Conservation (phyloP, 2,888 invertebrate genomes). For the Drosophila falleni region DNA sequence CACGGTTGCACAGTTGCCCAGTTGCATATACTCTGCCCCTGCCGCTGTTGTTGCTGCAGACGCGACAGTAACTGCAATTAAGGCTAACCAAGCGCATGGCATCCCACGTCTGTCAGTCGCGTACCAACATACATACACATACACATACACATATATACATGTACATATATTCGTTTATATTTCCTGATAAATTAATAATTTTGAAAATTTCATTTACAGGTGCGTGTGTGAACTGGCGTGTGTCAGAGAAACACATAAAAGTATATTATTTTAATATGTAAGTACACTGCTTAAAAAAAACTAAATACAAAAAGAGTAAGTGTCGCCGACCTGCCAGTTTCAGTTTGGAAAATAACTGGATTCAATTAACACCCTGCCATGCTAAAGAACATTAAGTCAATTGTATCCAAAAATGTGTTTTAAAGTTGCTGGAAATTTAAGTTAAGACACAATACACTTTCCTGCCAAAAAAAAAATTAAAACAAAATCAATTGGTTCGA, state of each 20-base stretch:
- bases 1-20: background rate
- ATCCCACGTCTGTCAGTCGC: conserved; percentile 24
- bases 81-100: conserved; percentile 71
- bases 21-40: conserved; percentile 8
- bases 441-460: too few species aligned
- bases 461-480: too few species aligned
- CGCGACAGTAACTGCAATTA: conserved; percentile 63
- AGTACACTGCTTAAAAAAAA: background rate
- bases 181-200: conserved; percentile 72
- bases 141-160: background rate
- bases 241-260: conserved; percentile 19
- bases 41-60: conserved; percentile 7
- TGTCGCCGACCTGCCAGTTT: too few species aligned
- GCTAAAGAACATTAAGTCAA: too few species aligned
- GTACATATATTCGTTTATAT: background rate
- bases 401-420: too few species aligned
- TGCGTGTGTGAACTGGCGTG: conserved; percentile 50
- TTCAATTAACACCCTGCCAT: too few species aligned
- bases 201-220: conserved; percentile 67
- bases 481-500: too few species aligned
- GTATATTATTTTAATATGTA: background rate
- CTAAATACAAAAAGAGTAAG: background rate
- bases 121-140: background rate
- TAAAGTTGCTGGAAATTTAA: too few species aligned
- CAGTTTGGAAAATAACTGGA: too few species aligned